Percentiles rank a stretch among this genome's conserved stretches.
Conservation (phyloP, 2,888 invertebrate genomes). For the Encarsia formosa region DNA sequence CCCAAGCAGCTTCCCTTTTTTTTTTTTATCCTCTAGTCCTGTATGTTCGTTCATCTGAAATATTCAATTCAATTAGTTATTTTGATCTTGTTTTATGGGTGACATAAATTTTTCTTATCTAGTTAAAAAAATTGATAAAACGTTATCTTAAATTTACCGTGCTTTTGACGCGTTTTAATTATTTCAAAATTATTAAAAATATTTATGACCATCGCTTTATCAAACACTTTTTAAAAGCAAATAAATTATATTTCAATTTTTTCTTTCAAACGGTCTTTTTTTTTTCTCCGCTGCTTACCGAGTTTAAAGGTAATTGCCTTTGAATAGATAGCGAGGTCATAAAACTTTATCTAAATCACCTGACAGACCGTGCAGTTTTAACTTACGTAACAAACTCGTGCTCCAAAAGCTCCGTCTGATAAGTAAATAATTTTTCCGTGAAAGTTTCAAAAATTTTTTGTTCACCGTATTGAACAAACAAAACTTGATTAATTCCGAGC, state of each 20-base stretch:
- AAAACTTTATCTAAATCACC: conserved; percentile 26
- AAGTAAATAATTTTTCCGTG: conserved; percentile 5
- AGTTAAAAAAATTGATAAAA: too few species aligned
- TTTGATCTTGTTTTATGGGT: too few species aligned
- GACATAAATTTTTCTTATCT: too few species aligned
- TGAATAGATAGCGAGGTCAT: conserved; percentile 10
- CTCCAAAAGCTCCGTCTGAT: conserved; percentile 7
- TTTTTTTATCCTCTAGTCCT: not conserved
- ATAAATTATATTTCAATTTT: too few species aligned
- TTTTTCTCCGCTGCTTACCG: not conserved
- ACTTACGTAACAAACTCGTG: conserved; percentile 10
- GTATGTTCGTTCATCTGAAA: too few species aligned
- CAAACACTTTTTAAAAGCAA: too few species aligned
- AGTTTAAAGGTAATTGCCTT: conserved; percentile 13
- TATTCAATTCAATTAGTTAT: too few species aligned
- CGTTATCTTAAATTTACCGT: too few species aligned
- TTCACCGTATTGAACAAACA: not conserved
- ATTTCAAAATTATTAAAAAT: too few species aligned
- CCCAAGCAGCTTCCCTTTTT: conserved; percentile 18
- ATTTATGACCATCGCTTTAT: too few species aligned
- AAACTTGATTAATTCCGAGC: not conserved
- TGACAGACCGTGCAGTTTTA: conserved; percentile 13
- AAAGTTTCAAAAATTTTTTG: too few species aligned
- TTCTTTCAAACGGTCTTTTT: not conserved
- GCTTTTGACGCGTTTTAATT: too few species aligned